phyloP scores from a whole-genome alignment of 1,140 invertebrate species.

The Polypedilum pembai region DNA sequence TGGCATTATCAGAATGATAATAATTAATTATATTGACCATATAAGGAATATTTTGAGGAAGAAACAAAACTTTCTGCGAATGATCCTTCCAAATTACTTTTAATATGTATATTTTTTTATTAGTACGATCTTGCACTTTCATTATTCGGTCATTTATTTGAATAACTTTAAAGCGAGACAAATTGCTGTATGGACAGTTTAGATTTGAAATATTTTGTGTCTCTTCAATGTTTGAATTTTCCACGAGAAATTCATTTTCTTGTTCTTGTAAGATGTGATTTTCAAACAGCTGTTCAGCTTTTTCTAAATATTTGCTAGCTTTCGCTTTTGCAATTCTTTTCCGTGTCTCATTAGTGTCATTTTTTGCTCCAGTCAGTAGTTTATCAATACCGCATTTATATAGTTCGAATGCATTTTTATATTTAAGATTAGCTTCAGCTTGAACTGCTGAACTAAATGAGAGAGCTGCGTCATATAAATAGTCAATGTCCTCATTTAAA shows the following conservation, averaged over 20 bases:
- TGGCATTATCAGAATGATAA: constrained; percentile 46
- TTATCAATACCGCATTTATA: constrained; percentile 47
- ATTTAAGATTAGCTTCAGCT: constrained; percentile 42
- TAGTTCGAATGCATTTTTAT: constrained; percentile 42
- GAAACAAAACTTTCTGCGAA: constrained; percentile 41
- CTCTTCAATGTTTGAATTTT: not conserved
- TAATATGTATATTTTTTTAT: constrained; percentile 43
- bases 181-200: constrained; percentile 37
- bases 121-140: constrained; percentile 44
- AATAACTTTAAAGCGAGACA: constrained; percentile 48
- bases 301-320: constrained; percentile 41
- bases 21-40: constrained; percentile 45
- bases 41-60: constrained; percentile 47
- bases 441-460: constrained; percentile 42
- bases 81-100: constrained; percentile 36
- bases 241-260: not conserved
- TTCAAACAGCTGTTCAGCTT: constrained; percentile 45
- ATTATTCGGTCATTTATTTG: constrained; percentile 44
- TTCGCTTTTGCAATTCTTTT: constrained; percentile 42
- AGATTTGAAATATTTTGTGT: not conserved
- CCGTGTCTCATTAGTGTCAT: constrained; percentile 39
- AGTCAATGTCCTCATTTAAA: constrained; percentile 34
- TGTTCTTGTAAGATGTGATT: constrained; percentile 32
- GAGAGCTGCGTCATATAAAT: constrained; percentile 42
- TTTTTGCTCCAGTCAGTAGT: constrained; percentile 42